Evolutionary conservation across 1,140 invertebrate genomes (phyloP).

Genomic region (Vollenhovia emeryi): DNA sequence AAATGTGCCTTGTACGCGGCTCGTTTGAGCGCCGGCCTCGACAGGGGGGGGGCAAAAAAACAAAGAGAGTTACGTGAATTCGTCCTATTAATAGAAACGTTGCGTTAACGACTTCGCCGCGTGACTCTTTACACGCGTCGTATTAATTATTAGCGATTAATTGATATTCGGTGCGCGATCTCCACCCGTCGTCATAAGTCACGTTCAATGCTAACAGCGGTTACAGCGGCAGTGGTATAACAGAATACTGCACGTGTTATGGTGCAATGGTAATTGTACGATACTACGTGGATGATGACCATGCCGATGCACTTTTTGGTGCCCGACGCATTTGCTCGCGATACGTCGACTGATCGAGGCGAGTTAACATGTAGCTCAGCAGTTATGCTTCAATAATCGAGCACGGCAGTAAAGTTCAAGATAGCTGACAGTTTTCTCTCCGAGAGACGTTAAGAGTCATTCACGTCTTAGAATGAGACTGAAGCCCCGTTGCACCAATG

Average conservation of each 20-base stretch:
- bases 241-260: background rate
- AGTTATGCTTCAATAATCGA: conserved; percentile 47
- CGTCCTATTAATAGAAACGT: conserved; percentile 33
- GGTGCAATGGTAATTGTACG: background rate
- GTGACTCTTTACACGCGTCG: background rate
- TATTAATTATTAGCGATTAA: conserved; percentile 45
- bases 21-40: background rate
- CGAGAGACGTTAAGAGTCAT: background rate
- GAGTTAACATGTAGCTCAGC: conserved; percentile 45
- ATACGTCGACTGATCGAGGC: conserved; percentile 38
- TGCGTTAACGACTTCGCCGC: conserved; percentile 5
- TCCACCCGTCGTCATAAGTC: background rate
- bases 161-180: conserved; percentile 13
- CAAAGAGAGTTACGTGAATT: conserved; percentile 5
- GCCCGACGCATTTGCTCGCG: background rate
- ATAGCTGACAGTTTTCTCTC: conserved; percentile 16
- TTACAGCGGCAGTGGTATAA: background rate
- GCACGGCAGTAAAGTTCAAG: conserved; percentile 38
- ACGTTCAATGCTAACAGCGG: background rate
- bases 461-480: background rate
- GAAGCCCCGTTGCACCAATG: background rate
- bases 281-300: background rate
- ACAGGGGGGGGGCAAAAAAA: too few relatives aligned
- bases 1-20: conserved; percentile 35
- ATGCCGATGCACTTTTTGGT: conserved; percentile 10